Conservation (phyloP, 2,888 invertebrate genomes). For the Formica aserva region DNA sequence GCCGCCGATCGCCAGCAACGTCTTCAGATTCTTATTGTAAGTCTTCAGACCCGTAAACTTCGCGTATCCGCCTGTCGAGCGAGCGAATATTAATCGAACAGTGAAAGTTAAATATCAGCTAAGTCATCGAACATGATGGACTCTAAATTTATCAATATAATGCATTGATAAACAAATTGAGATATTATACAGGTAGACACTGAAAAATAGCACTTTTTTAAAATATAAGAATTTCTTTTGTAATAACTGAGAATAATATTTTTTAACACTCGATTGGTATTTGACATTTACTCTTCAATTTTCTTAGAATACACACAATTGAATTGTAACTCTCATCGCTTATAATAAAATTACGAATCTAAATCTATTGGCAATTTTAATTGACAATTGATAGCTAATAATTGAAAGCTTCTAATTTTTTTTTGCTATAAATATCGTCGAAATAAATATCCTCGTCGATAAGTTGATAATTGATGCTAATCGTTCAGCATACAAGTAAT, state of each 20-base stretch:
- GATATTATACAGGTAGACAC: background rate
- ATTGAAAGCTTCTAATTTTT: background rate
- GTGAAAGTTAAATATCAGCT: slow-evolving; percentile 46
- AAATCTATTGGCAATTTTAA: background rate
- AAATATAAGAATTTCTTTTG: background rate
- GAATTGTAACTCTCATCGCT: background rate
- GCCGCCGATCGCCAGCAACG: slow-evolving; percentile 95
- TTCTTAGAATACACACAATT: background rate
- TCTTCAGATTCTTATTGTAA: slow-evolving; percentile 96
- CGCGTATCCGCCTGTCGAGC: slow-evolving; percentile 93
- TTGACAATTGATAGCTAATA: background rate
- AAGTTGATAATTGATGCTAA: background rate
- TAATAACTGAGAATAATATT: background rate
- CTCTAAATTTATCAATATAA: background rate
- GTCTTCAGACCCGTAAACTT: slow-evolving; percentile 97
- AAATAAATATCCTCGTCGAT: background rate
- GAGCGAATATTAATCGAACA: slow-evolving; percentile 28
- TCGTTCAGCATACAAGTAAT: background rate
- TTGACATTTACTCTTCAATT: slow-evolving; percentile 14
- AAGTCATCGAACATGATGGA: slow-evolving; percentile 30
- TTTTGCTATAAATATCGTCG: background rate
- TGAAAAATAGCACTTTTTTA: background rate
- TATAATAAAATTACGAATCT: background rate
- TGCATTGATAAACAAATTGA: background rate
- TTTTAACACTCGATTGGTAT: background rate